Conservation (phyloP, 2,797 vertebrate genomes). For the Neosilurus hyrtlii region DNA sequence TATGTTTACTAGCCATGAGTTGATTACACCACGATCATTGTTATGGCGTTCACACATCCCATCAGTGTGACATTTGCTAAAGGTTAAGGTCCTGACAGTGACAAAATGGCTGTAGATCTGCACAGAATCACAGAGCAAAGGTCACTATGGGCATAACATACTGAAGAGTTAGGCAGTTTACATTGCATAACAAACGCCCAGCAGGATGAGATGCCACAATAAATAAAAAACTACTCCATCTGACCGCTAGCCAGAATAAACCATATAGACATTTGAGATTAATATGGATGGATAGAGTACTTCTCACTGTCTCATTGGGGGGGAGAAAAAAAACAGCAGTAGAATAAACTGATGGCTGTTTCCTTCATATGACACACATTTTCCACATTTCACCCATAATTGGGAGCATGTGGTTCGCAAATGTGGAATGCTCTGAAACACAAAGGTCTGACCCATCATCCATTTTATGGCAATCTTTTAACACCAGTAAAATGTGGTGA, state of each 20-base stretch:
- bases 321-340: slow-evolving; percentile 16
- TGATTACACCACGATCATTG: slow-evolving; percentile 61
- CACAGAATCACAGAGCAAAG: slow-evolving; percentile 53
- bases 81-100: slow-evolving; percentile 55
- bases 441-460: slow-evolving; percentile 34
- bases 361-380: slow-evolving; percentile 43
- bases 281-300: slow-evolving; percentile 35
- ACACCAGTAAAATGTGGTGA: slow-evolving; percentile 29
- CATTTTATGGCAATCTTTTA: slow-evolving; percentile 34
- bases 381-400: slow-evolving; percentile 43
- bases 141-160: slow-evolving; percentile 51
- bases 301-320: slow-evolving; percentile 41
- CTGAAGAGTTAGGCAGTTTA: slow-evolving; percentile 52
- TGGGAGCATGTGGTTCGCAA: slow-evolving; percentile 47
- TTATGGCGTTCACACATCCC: slow-evolving; percentile 57
- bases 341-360: slow-evolving; percentile 40
- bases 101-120: slow-evolving; percentile 46
- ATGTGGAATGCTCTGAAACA: slow-evolving; percentile 34
- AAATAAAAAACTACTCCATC: slow-evolving; percentile 28
- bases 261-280: slow-evolving; percentile 38
- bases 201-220: slow-evolving; percentile 35
- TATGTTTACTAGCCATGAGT: slow-evolving; percentile 57
- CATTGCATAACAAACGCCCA: slow-evolving; percentile 39
- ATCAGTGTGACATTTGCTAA: slow-evolving; percentile 54
- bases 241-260: slow-evolving; percentile 47